Conservation (phyloP, 2,113 vertebrate species). For the Myotis davidii region DNA sequence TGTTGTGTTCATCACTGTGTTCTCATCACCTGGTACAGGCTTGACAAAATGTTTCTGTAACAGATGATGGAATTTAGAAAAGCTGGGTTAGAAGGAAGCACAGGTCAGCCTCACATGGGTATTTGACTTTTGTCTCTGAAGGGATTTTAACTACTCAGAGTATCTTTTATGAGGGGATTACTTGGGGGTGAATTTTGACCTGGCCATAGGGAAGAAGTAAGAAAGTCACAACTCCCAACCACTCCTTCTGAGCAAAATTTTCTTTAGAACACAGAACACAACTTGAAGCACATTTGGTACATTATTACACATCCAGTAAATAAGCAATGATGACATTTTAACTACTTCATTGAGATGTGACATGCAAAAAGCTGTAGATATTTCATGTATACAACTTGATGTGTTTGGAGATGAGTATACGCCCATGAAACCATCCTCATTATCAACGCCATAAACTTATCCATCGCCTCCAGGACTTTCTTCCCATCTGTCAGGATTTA, state of each 20-base stretch:
- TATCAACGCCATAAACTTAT: background rate
- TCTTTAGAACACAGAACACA: background rate
- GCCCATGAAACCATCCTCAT: background rate
- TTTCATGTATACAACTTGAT: background rate
- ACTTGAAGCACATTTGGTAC: background rate
- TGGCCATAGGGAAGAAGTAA: background rate
- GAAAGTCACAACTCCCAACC: background rate
- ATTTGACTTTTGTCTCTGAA: background rate
- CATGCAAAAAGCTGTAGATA: background rate
- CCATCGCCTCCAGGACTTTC: background rate
- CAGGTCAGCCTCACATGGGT: background rate
- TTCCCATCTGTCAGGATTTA: background rate
- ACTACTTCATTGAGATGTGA: background rate
- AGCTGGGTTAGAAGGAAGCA: background rate
- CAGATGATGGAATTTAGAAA: background rate
- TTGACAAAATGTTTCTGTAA: background rate
- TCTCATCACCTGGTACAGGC: background rate
- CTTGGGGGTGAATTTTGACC: background rate
- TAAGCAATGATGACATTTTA: constrained; percentile 37
- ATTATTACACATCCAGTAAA: background rate
- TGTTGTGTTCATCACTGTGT: background rate
- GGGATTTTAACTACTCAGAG: background rate
- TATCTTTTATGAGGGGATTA: background rate
- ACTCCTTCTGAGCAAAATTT: constrained; percentile 10
- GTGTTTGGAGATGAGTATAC: background rate